A percentile compares a stretch with the other conserved stretches of the same genome.
Conservation (phyloP, 2,797 vertebrate genomes). For the Rhadinocentrus ornatus region DNA sequence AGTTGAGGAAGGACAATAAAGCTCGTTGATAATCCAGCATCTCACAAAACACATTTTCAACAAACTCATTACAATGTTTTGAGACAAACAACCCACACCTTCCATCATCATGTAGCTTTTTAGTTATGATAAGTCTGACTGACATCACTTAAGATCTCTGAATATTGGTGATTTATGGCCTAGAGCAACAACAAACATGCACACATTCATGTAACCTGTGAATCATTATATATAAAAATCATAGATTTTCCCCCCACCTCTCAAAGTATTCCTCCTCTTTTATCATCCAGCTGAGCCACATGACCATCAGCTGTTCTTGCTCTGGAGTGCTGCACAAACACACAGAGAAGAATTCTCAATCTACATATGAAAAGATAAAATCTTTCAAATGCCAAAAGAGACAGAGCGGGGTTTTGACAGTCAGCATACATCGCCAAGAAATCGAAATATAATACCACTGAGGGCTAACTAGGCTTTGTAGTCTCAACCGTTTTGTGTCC, state of each 20-base stretch:
- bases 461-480: slow-evolving; percentile 3
- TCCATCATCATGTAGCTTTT: slow-evolving; percentile 6
- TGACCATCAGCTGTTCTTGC: slow-evolving; percentile 97
- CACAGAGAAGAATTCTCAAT: slow-evolving; percentile 11
- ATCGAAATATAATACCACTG: slow-evolving; percentile 13
- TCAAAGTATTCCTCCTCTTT: slow-evolving; percentile 99
- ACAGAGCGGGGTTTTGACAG: slow-evolving; percentile 11
- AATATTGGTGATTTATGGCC: slow-evolving; percentile 15
- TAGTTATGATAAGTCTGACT: slow-evolving; percentile 8
- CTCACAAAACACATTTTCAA: slow-evolving; percentile 52
- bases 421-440: slow-evolving; percentile 8
- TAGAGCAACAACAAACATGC: slow-evolving; percentile 9
- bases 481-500: slow-evolving; percentile 6
- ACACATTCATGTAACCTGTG: neutral
- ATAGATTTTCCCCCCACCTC: slow-evolving; percentile 81
- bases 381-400: slow-evolving; percentile 19
- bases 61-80: slow-evolving; percentile 42
- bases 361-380: slow-evolving; percentile 5
- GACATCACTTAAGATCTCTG: slow-evolving; percentile 22
- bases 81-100: slow-evolving; percentile 12
- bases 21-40: slow-evolving; percentile 41
- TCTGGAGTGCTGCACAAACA: slow-evolving; percentile 89
- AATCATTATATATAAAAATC: neutral
- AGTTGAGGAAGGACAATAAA: slow-evolving; percentile 45
- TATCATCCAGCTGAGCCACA: slow-evolving; percentile 99